A percentile compares a stretch with the other conserved stretches of the same genome.
Evolutionary conservation across 1,140 invertebrate genomes (phyloP).

Genomic region (Macrostomum lignano): DNA sequence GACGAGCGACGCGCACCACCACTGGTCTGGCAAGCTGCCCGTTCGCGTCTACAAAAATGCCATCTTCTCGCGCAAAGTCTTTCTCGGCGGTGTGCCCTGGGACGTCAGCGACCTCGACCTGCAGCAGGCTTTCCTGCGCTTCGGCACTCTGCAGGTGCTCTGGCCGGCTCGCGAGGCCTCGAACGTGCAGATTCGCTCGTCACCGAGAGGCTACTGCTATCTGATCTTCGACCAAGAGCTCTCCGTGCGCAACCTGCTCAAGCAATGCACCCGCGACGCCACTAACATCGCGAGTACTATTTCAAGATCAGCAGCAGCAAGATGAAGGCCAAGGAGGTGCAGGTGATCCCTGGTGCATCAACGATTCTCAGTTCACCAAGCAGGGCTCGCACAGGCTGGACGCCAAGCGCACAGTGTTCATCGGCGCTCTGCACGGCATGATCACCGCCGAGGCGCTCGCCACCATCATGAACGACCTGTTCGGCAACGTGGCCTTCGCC

Average conservation of each 20-base stretch:
- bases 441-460: conserved; percentile 62
- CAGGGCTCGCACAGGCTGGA: conserved; percentile 29
- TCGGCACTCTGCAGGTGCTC: conserved; percentile 51
- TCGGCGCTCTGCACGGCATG: conserved; percentile 85
- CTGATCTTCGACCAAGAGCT: conserved; percentile 75
- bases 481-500: conserved; percentile 64
- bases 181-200: conserved; percentile 4
- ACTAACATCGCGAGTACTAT: conserved; percentile 39
- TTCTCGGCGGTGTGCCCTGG: conserved; percentile 81
- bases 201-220: conserved; percentile 48
- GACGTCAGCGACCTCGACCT: conserved; percentile 49
- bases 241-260: conserved; percentile 46
- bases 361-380: conserved; percentile 57
- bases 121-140: conserved; percentile 39
- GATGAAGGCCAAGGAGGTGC: conserved; percentile 61
- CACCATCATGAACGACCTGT: conserved; percentile 74
- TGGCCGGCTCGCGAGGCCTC: conserved; percentile 37
- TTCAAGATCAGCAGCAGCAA: conserved; percentile 60
- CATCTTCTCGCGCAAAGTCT: conserved; percentile 41
- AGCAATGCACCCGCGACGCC: conserved; percentile 46
- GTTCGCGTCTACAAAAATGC: not conserved
- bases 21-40: conserved; percentile 4
- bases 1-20: not conserved
- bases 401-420: conserved; percentile 43
- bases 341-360: conserved; percentile 76